Evolutionary conservation across 2,113 vertebrate species (phyloP).

Genomic region (Clupea harengus): DNA sequence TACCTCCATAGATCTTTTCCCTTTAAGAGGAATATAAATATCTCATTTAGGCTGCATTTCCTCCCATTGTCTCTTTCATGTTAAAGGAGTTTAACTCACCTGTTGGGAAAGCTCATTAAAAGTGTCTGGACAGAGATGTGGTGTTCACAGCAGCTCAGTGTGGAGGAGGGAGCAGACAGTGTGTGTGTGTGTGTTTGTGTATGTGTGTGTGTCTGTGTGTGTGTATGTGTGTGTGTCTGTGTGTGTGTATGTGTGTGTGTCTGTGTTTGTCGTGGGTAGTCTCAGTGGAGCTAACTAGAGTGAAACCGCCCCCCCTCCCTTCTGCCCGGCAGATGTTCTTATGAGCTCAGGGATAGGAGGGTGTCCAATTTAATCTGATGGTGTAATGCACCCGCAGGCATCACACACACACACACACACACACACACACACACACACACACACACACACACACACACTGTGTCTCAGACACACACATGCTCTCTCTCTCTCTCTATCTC

Average conservation of each 20-base stretch:
- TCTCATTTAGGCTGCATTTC: not conserved
- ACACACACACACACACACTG: not conserved
- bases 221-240: not conserved
- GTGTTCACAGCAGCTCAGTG: no score
- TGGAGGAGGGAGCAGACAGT: no score
- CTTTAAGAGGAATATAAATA: not conserved
- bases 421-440: not conserved
- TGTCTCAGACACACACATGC: not conserved
- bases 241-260: not conserved
- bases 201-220: not conserved
- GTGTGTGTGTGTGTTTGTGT: no score
- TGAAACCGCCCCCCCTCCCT: constrained; percentile 17
- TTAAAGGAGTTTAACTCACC: not conserved
- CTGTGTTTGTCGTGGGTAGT: not conserved
- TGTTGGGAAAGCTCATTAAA: not conserved
- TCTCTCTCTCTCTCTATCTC: no score
- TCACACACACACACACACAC: not conserved
- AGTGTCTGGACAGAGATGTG: no score
- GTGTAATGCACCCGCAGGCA: not conserved
- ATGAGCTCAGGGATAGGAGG: constrained; percentile 40
- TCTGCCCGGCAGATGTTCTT: constrained; percentile 68
- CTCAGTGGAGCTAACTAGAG: no score
- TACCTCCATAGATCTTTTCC: constrained; percentile 20
- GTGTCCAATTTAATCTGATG: constrained; percentile 56
- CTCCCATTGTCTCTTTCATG: constrained; percentile 4